Evolutionary conservation across 2,113 vertebrate genomes (phyloP), one percentile per base, ranked within the genome.

Genomic region (Ondatra zibethicus): DNA sequence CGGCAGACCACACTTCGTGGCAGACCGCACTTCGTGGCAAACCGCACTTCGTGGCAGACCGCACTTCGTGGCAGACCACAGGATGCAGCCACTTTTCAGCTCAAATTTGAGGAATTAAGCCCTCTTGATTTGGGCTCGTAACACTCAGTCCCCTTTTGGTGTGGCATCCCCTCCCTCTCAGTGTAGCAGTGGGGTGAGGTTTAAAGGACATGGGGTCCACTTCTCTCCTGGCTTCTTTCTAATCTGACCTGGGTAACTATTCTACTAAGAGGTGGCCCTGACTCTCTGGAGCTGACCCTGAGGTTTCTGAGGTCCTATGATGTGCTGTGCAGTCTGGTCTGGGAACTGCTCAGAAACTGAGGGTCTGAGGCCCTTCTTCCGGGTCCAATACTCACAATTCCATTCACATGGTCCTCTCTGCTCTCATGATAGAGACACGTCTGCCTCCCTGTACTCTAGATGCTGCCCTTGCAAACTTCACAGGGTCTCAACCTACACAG

Each of bases 291-390:
- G 1, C 63, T 39, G 61, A 68, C 66, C 82, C 2, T 3, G 65
- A 89, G 55, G 27, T 55, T 47, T 13, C n/a, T 33, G 29, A 25
- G 65, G 16, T 75, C 77, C 3, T 13, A 12, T 16, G 72, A 66
- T 1, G 7, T 19, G 19, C 45, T 9, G 7, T 7, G 66, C 13
- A 9, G 42, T 50, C 76, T 27, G 70, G 7, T 2, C 42, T 27
- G 58, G 70, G 27, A 7, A 9, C 55, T 0, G 0, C 47, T 29
- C 14, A 14, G 75, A 88, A 25, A 47, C 27, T 13, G 1, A 36
- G 14, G 4, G 7, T 50, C 27, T 19, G 55, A 55, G 39, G 42
- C 29, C 31, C 29, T 66, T 23, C 81, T 84, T 10, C 52, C 4
- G 55, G 25, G 25, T 63, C n/a, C 81, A 45, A 19, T 45, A 19